phyloP scores from a whole-genome alignment of 2,888 invertebrate species.

The Pyrrhia umbra region DNA sequence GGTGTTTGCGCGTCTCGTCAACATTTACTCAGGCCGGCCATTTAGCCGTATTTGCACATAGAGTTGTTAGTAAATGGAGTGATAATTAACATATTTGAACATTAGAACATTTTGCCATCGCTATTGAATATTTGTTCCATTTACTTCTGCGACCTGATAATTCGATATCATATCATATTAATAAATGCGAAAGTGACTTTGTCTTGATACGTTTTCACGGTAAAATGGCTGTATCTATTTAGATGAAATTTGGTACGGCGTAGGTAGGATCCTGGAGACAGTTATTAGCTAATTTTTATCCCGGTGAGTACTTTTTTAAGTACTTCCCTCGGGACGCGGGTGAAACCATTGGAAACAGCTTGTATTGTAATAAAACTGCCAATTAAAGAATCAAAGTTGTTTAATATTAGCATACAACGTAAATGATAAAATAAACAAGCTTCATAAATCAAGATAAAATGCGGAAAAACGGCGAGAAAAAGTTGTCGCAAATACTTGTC shows the following conservation, averaged over 20 bases:
- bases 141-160: background rate
- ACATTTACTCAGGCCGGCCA: slow-evolving; percentile 57
- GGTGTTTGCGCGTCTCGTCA: slow-evolving; percentile 56
- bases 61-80: slow-evolving; percentile 41
- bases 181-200: too few relatives aligned
- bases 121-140: background rate
- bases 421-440: background rate
- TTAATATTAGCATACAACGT: background rate
- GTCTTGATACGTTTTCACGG: too few relatives aligned
- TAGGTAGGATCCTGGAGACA: too few relatives aligned
- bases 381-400: background rate
- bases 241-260: too few relatives aligned
- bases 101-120: background rate
- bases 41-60: slow-evolving; percentile 55
- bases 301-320: too few relatives aligned
- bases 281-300: too few relatives aligned
- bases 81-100: slow-evolving; percentile 16
- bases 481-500: background rate
- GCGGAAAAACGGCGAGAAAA: background rate
- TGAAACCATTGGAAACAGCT: too few relatives aligned
- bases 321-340: too few relatives aligned
- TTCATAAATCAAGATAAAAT: background rate
- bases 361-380: too few relatives aligned
- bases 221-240: too few relatives aligned
- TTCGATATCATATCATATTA: too few relatives aligned